phyloP scores from a whole-genome alignment of 2,113 vertebrate genomes.

The Puffinus mauretanicus region DNA sequence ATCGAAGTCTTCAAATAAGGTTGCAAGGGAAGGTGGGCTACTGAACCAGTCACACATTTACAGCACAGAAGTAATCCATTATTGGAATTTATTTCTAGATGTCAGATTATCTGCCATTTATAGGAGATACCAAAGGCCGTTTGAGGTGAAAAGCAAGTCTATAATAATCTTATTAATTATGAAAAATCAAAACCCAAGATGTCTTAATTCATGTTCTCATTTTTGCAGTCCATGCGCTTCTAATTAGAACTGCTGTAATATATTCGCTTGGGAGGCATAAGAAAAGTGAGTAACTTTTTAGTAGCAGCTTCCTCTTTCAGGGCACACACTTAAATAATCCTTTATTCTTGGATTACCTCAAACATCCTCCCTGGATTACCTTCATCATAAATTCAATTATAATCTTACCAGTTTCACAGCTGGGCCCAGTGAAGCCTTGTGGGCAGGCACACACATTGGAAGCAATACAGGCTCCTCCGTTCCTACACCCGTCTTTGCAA shows the following conservation, averaged over 20 bases:
- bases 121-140: neutral
- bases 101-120: neutral
- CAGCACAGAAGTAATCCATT: neutral
- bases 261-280: neutral
- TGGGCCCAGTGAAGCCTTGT: conserved; percentile 92
- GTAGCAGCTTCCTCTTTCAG: neutral
- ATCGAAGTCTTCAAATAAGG: neutral
- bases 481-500: conserved; percentile 93
- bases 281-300: neutral
- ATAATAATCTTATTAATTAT: conserved; percentile 38
- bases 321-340: conserved; percentile 1
- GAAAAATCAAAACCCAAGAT: conserved; percentile 8
- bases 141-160: conserved; percentile 9
- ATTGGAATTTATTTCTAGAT: neutral
- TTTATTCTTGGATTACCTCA: conserved; percentile 51
- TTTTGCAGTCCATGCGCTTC: neutral
- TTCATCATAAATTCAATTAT: neutral
- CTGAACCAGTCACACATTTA: neutral
- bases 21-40: neutral
- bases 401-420: conserved; percentile 92
- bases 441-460: conserved; percentile 93
- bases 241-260: conserved; percentile 29
- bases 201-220: conserved; percentile 7
- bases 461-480: conserved; percentile 91
- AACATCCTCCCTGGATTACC: neutral